Conservation (phyloP, 2,888 invertebrate genomes). For the Xylota segnis region DNA sequence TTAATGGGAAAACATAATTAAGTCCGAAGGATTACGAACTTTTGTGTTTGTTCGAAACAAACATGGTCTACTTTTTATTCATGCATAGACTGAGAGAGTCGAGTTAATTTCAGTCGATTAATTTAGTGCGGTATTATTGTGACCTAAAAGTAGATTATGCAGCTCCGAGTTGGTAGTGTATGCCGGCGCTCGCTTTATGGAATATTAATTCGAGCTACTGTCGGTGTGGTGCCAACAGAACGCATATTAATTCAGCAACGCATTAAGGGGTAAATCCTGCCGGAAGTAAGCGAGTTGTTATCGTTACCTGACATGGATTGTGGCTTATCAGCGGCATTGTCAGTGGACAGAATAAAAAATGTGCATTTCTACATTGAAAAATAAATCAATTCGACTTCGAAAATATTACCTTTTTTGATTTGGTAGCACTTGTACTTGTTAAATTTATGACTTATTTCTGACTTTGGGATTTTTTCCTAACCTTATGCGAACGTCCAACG, state of each 20-base stretch:
- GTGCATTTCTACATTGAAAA: no score
- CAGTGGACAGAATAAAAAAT: no score
- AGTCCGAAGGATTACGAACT: conserved; percentile 62
- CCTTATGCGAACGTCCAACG: no score
- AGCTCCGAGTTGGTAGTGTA: conserved; percentile 25
- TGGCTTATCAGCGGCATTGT: background rate
- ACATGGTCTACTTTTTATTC: conserved; percentile 38
- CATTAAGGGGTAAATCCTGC: background rate
- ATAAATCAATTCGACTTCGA: no score
- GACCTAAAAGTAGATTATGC: conserved; percentile 47
- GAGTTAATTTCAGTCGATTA: conserved; percentile 59
- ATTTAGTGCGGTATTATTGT: conserved; percentile 57
- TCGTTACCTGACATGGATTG: background rate
- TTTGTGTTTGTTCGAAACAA: conserved; percentile 47
- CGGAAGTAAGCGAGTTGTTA: background rate
- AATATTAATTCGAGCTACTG: conserved; percentile 5
- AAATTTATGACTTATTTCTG: no score
- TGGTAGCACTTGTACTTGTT: no score
- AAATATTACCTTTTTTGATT: no score
- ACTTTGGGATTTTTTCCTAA: no score
- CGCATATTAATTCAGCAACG: background rate
- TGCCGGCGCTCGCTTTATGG: conserved; percentile 4
- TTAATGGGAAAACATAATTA: conserved; percentile 63
- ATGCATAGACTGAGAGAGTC: background rate
- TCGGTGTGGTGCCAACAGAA: background rate